Evolutionary conservation across 2,888 invertebrate species (phyloP).

Genomic region (Drosophila macrospina): DNA sequence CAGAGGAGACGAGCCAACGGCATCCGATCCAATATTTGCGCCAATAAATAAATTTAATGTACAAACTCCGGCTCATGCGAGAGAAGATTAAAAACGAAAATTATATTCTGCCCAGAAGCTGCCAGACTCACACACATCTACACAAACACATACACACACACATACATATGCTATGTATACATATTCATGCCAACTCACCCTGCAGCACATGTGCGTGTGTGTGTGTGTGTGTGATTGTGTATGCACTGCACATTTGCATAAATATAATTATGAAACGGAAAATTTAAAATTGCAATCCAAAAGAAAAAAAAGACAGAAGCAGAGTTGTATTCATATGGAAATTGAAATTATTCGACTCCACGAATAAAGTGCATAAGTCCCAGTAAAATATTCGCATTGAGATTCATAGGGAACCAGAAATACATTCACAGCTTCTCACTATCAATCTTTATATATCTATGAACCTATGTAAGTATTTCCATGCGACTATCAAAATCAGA

Average conservation of each 20-base stretch:
- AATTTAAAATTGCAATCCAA: constrained; percentile 70
- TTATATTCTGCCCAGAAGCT: constrained; percentile 75
- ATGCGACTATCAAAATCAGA: too few relatives aligned
- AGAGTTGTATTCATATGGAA: constrained; percentile 59
- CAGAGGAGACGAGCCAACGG: constrained; percentile 51
- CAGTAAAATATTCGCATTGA: constrained; percentile 8
- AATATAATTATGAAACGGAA: constrained; percentile 80
- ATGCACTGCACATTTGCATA: constrained; percentile 73
- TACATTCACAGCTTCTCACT: not conserved
- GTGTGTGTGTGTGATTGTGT: constrained; percentile 21
- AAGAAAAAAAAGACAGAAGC: constrained; percentile 24
- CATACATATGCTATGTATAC: constrained; percentile 8
- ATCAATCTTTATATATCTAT: not conserved
- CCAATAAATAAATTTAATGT: constrained; percentile 83
- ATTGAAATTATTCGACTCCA: constrained; percentile 67
- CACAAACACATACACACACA: constrained; percentile 1
- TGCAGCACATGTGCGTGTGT: constrained; percentile 23
- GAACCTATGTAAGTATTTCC: not conserved
- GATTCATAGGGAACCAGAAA: constrained; percentile 22
- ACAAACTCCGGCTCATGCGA: constrained; percentile 76
- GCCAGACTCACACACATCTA: constrained; percentile 20
- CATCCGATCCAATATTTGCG: constrained; percentile 83
- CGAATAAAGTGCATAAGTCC: constrained; percentile 22
- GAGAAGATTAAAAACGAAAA: constrained; percentile 83
- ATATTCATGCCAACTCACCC: constrained; percentile 52